These are phyloP conservation scores for Monochamus alternatus DNA, from an alignment of 2,888 invertebrate genomes.

Conservation along the genomic window DNA sequence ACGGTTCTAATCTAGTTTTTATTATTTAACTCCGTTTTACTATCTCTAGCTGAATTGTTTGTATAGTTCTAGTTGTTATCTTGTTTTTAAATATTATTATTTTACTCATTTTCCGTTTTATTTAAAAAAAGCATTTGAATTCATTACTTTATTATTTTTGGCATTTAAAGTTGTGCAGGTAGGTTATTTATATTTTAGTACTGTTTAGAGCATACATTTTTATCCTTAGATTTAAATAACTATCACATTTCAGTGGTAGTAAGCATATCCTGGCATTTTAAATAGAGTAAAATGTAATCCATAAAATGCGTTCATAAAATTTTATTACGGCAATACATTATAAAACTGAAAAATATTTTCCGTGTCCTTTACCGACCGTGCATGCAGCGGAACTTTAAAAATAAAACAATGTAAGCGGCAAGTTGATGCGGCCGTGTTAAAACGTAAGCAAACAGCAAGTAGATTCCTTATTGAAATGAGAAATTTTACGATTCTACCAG, in stretches of 20 bases:
- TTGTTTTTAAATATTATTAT: too few relatives aligned
- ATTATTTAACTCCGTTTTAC: too few relatives aligned
- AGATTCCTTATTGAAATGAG: slow-evolving; percentile 17
- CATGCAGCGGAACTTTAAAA: slow-evolving; percentile 6
- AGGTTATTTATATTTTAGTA: too few relatives aligned
- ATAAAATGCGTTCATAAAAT: background rate
- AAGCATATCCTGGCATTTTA: background rate
- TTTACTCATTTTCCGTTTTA: too few relatives aligned
- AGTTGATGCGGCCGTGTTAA: slow-evolving; percentile 11
- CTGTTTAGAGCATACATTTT: too few relatives aligned
- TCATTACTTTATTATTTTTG: too few relatives aligned
- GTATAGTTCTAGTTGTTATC: too few relatives aligned
- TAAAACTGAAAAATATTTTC: background rate
- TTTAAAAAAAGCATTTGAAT: too few relatives aligned
- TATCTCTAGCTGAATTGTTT: too few relatives aligned
- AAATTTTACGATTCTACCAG: slow-evolving; percentile 20
- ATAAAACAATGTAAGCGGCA: slow-evolving; percentile 17
- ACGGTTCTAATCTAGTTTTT: too few relatives aligned
- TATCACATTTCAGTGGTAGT: background rate
- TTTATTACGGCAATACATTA: background rate
- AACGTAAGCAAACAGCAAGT: slow-evolving; percentile 24
- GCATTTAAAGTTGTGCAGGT: too few relatives aligned
- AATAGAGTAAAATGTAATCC: background rate
- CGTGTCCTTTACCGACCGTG: background rate
- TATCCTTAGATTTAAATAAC: background rate